A percentile compares a stretch with the other conserved stretches of the same genome.
phyloP scores from a whole-genome alignment of 2,797 vertebrate genomes.

The Epinephelus coioides region DNA sequence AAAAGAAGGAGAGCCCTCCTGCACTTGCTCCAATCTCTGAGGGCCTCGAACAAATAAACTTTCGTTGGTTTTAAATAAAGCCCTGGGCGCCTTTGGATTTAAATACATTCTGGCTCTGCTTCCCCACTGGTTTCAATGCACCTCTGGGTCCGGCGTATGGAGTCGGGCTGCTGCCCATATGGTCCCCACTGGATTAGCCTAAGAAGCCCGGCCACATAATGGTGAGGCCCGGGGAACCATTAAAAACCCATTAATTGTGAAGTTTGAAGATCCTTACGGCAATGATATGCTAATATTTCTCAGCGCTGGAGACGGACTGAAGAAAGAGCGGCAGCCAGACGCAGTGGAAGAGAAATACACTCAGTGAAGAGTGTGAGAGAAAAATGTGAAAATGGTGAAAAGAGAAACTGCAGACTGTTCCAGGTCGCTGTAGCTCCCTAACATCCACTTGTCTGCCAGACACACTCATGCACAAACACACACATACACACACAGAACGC shows the following conservation, averaged over 20 bases:
- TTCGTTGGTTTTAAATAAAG: slow-evolving; percentile 79
- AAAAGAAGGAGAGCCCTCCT: slow-evolving; percentile 54
- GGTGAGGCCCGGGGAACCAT: slow-evolving; percentile 79
- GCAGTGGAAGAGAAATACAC: slow-evolving; percentile 38
- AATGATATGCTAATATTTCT: slow-evolving; percentile 84
- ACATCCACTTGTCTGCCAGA: slow-evolving; percentile 58
- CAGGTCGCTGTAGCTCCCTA: slow-evolving; percentile 65
- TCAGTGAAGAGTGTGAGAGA: slow-evolving; percentile 17
- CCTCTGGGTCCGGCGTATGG: slow-evolving; percentile 70
- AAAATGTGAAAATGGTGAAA: slow-evolving; percentile 44
- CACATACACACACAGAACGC: slow-evolving; percentile 28
- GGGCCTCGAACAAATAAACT: slow-evolving; percentile 80
- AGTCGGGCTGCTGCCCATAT: slow-evolving; percentile 82
- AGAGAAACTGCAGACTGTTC: slow-evolving; percentile 53
- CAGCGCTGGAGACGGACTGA: slow-evolving; percentile 56
- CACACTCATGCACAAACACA: slow-evolving; percentile 38
- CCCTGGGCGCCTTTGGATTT: slow-evolving; percentile 64
- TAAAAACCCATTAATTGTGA: slow-evolving; percentile 86
- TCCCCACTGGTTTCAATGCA: slow-evolving; percentile 66
- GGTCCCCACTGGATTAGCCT: slow-evolving; percentile 79
- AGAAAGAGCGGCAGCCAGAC: slow-evolving; percentile 47
- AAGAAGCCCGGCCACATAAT: slow-evolving; percentile 77
- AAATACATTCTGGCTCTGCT: slow-evolving; percentile 69
- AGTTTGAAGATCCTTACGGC: slow-evolving; percentile 75
- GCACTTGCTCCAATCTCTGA: slow-evolving; percentile 50